phyloP scores from a whole-genome alignment of 2,888 invertebrate species.

The Agrilus mali region DNA sequence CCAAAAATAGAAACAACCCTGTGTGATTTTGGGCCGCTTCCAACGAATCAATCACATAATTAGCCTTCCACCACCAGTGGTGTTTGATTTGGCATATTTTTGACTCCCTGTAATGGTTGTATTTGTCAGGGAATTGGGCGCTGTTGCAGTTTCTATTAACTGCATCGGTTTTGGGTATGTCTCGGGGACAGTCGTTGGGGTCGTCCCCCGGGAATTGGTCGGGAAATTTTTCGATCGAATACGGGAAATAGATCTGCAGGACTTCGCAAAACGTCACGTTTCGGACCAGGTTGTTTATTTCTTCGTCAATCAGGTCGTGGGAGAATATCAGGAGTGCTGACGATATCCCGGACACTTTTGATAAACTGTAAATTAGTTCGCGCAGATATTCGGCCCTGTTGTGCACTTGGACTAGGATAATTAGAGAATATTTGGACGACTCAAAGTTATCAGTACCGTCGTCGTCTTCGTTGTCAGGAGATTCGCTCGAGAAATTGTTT shows the following conservation, averaged over 20 bases:
- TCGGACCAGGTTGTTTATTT: slow-evolving; percentile 40
- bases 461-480: no score
- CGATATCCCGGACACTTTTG: slow-evolving; percentile 38
- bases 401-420: slow-evolving; percentile 36
- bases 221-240: slow-evolving; percentile 45
- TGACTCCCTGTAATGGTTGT: slow-evolving; percentile 49
- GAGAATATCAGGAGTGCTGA: slow-evolving; percentile 43
- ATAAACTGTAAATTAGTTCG: slow-evolving; percentile 40
- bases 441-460: no score
- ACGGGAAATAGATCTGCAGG: slow-evolving; percentile 50
- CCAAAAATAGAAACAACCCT: slow-evolving; percentile 39
- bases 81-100: slow-evolving; percentile 46
- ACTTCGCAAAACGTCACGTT: slow-evolving; percentile 43
- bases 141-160: slow-evolving; percentile 37
- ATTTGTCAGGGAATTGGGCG: slow-evolving; percentile 43
- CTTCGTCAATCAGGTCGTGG: slow-evolving; percentile 42
- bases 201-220: slow-evolving; percentile 43
- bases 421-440: background rate
- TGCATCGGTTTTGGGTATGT: slow-evolving; percentile 27
- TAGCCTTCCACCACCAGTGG: slow-evolving; percentile 56
- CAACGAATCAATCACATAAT: slow-evolving; percentile 38
- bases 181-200: slow-evolving; percentile 40
- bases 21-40: slow-evolving; percentile 33
- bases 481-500: no score
- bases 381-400: slow-evolving; percentile 41